Evolutionary conservation across 2,888 invertebrate genomes (phyloP).

Genomic region (Agrotis ipsilon): DNA sequence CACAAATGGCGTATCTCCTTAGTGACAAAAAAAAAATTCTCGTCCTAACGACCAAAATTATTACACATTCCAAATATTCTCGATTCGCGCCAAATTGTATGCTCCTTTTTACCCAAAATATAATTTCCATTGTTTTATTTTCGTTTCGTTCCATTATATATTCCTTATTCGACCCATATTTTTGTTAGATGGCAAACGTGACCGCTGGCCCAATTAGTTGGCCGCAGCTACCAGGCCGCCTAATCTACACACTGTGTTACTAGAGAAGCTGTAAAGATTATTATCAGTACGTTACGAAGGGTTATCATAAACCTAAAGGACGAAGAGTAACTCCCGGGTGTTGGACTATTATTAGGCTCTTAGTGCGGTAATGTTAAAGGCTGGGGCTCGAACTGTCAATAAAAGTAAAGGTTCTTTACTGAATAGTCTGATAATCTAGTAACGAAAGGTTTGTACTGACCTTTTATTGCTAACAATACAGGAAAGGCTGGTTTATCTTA

Average conservation of each 20-base stretch:
- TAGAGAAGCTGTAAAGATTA: background rate
- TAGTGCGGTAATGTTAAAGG: constrained; percentile 23
- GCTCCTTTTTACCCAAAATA: too few relatives aligned
- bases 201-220: too few relatives aligned
- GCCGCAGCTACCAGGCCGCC: too few relatives aligned
- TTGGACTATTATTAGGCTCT: constrained; percentile 10
- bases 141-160: too few relatives aligned
- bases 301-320: constrained; percentile 10
- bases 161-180: too few relatives aligned
- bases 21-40: too few relatives aligned
- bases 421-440: background rate
- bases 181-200: too few relatives aligned
- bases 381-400: constrained; percentile 19
- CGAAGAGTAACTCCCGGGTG: constrained; percentile 11
- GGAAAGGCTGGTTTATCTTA: background rate
- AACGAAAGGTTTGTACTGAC: background rate
- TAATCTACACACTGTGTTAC: background rate
- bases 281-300: constrained; percentile 9
- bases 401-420: constrained; percentile 17
- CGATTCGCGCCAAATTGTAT: too few relatives aligned
- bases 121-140: too few relatives aligned
- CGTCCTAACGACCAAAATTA: too few relatives aligned
- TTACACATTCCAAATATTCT: too few relatives aligned
- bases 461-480: background rate
- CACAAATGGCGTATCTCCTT: too few relatives aligned